Evolutionary conservation across 1,140 invertebrate genomes (phyloP).

Genomic region (Halesus radiatus): DNA sequence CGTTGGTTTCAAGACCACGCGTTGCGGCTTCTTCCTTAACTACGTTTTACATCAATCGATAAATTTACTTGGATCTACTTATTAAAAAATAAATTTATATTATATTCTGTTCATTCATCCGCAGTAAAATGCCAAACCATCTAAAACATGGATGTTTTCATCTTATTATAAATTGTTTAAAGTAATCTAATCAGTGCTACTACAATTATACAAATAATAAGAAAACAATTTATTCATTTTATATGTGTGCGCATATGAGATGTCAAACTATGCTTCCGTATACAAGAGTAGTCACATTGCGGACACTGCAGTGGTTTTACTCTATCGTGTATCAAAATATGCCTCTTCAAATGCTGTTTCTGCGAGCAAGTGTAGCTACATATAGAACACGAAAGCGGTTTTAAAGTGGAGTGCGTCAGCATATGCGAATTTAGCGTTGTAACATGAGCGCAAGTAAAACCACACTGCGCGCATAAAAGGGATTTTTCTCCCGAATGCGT

Average conservation of each 20-base stretch:
- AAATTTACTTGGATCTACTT: too few species aligned
- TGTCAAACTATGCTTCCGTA: not conserved
- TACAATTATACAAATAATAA: not conserved
- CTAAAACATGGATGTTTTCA: too few species aligned
- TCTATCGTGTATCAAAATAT: constrained; percentile 14
- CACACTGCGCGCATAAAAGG: constrained; percentile 1
- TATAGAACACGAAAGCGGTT: not conserved
- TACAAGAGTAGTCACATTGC: not conserved
- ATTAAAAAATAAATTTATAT: not conserved
- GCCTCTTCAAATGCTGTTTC: constrained; percentile 1
- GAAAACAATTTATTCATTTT: not conserved
- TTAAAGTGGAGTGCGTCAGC: not conserved
- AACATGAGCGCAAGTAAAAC: not conserved
- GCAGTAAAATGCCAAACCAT: not conserved
- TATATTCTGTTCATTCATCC: not conserved
- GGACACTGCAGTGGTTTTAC: not conserved
- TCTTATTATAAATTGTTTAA: not conserved
- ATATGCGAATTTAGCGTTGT: not conserved
- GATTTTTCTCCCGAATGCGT: constrained; percentile 30
- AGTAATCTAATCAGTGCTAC: not conserved
- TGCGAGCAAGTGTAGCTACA: not conserved
- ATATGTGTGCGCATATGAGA: not conserved
- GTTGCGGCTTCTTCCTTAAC: too few species aligned
- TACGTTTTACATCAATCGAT: too few species aligned
- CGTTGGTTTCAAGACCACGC: too few species aligned